A percentile compares a stretch with the other conserved stretches of the same genome.
These are phyloP conservation scores for Auanema freiburgensis DNA, from an alignment of 2,888 invertebrate species.

Conservation along the genomic window DNA sequence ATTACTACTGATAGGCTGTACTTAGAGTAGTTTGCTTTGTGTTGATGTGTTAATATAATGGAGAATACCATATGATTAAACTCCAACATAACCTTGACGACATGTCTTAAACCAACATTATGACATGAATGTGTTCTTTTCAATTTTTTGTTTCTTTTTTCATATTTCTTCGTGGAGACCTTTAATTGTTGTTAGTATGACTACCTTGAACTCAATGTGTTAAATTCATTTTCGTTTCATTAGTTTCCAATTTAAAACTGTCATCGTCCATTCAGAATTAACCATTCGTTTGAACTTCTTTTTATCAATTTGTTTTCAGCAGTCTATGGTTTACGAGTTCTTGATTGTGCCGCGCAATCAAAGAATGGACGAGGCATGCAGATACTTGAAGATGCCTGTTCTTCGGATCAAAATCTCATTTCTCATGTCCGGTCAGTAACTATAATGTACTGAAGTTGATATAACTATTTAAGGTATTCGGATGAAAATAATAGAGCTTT, in stretches of 20 bases:
- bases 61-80: not conserved
- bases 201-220: not conserved
- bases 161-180: too few relatives aligned
- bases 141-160: too few relatives aligned
- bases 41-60: not conserved
- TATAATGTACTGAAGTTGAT: not conserved
- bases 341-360: constrained; percentile 15
- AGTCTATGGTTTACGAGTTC: constrained; percentile 22
- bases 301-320: constrained; percentile 12
- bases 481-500: constrained; percentile 18
- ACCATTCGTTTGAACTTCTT: not conserved
- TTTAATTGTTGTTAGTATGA: too few relatives aligned
- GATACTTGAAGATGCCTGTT: constrained; percentile 16
- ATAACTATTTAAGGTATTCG: constrained; percentile 18
- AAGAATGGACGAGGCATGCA: constrained; percentile 9
- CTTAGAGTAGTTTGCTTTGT: not conserved
- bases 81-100: too few relatives aligned
- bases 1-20: not conserved
- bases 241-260: not conserved
- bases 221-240: not conserved
- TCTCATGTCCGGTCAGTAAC: constrained; percentile 15
- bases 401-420: constrained; percentile 14
- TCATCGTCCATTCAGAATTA: not conserved
- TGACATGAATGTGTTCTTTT: too few relatives aligned
- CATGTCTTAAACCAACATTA: too few relatives aligned